Evolutionary conservation across 2,797 vertebrate genomes (phyloP).

Genomic region (Muscicapa striata): DNA sequence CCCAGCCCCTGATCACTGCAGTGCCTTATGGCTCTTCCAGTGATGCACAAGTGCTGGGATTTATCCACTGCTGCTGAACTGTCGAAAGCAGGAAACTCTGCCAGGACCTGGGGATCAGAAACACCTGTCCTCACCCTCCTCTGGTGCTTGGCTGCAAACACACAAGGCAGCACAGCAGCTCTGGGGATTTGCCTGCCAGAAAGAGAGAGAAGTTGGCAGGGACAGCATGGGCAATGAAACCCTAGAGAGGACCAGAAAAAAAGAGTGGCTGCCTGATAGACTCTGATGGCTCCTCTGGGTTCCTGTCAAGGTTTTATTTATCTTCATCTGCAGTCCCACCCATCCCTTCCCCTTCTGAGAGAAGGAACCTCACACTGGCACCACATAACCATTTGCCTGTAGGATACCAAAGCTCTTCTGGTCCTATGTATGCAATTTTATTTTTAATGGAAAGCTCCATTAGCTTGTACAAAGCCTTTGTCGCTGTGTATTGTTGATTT

Average conservation of each 20-base stretch:
- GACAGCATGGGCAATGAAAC: background rate
- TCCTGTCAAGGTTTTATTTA: slow-evolving; percentile 6
- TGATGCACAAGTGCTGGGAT: background rate
- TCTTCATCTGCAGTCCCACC: slow-evolving; percentile 20
- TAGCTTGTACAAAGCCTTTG: background rate
- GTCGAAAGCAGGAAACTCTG: background rate
- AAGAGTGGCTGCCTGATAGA: background rate
- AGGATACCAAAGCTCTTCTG: background rate
- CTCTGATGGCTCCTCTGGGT: background rate
- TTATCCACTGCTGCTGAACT: background rate
- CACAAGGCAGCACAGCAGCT: background rate
- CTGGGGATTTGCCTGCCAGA: background rate
- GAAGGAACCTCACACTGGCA: background rate
- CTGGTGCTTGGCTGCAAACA: background rate
- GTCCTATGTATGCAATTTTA: background rate
- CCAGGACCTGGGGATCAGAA: background rate
- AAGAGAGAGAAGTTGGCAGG: background rate
- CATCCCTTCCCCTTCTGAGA: background rate
- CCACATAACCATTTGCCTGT: background rate
- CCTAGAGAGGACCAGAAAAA: background rate
- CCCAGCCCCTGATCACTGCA: background rate
- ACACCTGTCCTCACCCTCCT: slow-evolving; percentile 25
- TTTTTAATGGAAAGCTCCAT: slow-evolving; percentile 4
- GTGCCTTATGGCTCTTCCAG: background rate
- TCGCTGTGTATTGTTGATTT: background rate